Evolutionary conservation across 1,140 invertebrate genomes (phyloP).

Genomic region (Procambarus virginalis): DNA sequence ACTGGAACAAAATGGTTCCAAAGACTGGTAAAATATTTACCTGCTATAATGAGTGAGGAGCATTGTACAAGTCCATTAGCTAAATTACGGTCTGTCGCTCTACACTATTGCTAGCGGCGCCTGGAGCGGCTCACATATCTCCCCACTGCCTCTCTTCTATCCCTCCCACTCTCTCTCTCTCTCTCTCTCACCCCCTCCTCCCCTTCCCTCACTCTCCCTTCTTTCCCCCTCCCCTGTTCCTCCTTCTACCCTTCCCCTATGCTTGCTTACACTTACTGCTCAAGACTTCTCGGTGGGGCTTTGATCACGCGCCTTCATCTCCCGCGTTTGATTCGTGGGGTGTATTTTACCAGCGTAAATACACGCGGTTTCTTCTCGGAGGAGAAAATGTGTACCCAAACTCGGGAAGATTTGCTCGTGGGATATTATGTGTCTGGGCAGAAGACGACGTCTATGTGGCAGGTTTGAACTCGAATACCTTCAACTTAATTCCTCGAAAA

Average conservation of each 20-base stretch:
- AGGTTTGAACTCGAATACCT: neutral
- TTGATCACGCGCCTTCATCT: slow-evolving; percentile 13
- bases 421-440: slow-evolving; percentile 6
- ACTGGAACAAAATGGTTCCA: neutral
- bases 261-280: slow-evolving; percentile 6
- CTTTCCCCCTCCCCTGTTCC: neutral
- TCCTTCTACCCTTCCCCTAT: neutral
- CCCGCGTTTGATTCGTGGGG: neutral
- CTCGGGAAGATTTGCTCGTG: neutral
- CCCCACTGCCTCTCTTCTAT: neutral
- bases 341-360: slow-evolving; percentile 10
- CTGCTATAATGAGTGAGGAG: neutral
- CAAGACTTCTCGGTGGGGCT: neutral
- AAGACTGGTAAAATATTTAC: neutral
- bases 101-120: neutral
- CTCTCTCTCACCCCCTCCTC: neutral
- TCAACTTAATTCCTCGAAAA: neutral
- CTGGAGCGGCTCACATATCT: neutral
- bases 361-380: neutral
- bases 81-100: neutral
- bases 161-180: neutral
- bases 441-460: slow-evolving; percentile 1
- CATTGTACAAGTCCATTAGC: slow-evolving; percentile 8
- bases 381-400: slow-evolving; percentile 5
- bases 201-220: neutral